phyloP scores from a whole-genome alignment of 2,888 invertebrate species.

The Micropterix aruncella region DNA sequence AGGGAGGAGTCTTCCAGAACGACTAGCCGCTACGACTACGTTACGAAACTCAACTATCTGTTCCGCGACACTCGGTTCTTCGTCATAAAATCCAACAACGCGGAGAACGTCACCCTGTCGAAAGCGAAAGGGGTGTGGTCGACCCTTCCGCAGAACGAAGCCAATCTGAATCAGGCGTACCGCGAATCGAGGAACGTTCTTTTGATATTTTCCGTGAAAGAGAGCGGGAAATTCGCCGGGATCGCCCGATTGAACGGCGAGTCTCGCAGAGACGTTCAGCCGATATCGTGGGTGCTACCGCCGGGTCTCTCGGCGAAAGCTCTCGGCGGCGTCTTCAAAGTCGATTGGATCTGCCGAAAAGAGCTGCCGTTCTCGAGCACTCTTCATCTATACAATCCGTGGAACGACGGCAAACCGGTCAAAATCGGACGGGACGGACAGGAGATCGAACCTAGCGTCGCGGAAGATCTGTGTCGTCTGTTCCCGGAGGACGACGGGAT shows the following conservation, averaged over 20 bases:
- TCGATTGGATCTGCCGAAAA: constrained; percentile 94
- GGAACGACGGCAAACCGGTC: constrained; percentile 97
- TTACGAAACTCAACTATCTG: constrained; percentile 83
- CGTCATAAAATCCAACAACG: constrained; percentile 95
- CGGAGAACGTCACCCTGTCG: constrained; percentile 88
- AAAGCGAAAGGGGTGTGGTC: constrained; percentile 97
- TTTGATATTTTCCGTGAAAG: constrained; percentile 93
- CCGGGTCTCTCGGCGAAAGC: constrained; percentile 87
- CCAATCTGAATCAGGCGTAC: constrained; percentile 88
- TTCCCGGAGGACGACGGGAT: constrained; percentile 89
- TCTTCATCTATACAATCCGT: constrained; percentile 87
- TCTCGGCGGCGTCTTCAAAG: constrained; percentile 88
- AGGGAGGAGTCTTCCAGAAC: constrained; percentile 24
- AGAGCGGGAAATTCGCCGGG: constrained; percentile 91
- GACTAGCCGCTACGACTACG: constrained; percentile 71
- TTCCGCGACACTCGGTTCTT: constrained; percentile 92
- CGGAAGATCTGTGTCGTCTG: constrained; percentile 83
- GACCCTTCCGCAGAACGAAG: constrained; percentile 92
- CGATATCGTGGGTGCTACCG: constrained; percentile 89
- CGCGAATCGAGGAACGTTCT: constrained; percentile 88
- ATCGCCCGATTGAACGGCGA: constrained; percentile 85
- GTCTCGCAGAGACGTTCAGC: constrained; percentile 78
- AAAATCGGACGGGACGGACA: constrained; percentile 99
- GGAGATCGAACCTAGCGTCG: constrained; percentile 93
- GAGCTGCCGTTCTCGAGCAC: constrained; percentile 89